These are phyloP conservation scores for Spatula versicolor DNA, from an alignment of 2,797 vertebrate genomes.

Conservation along the genomic window DNA sequence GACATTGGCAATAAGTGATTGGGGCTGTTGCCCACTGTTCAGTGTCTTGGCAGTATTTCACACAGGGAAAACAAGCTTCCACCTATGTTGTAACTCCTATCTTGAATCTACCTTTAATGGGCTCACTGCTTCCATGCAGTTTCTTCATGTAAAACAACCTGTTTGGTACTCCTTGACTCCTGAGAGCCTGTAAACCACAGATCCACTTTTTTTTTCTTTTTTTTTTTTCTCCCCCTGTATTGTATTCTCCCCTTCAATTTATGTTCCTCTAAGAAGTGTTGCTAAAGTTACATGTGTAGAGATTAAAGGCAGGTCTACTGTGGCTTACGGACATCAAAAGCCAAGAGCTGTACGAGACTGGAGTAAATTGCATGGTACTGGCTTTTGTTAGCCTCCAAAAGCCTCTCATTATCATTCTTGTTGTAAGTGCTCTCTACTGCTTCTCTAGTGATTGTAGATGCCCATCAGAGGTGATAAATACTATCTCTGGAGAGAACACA, in stretches of 20 bases:
- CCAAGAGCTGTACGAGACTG: slow-evolving; percentile 51
- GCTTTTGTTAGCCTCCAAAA: slow-evolving; percentile 69
- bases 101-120: neutral
- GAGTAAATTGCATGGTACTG: slow-evolving; percentile 66
- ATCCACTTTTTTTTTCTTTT: neutral
- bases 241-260: slow-evolving; percentile 53
- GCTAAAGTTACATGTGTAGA: slow-evolving; percentile 67
- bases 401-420: slow-evolving; percentile 75
- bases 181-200: slow-evolving; percentile 18
- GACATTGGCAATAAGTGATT: neutral
- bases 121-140: neutral
- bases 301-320: slow-evolving; percentile 73
- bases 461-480: slow-evolving; percentile 77
- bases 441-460: slow-evolving; percentile 73
- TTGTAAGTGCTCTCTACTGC: slow-evolving; percentile 42
- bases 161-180: neutral
- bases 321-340: slow-evolving; percentile 72
- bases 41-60: neutral
- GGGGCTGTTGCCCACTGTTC: neutral
- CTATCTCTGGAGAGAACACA: slow-evolving; percentile 33
- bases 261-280: slow-evolving; percentile 55
- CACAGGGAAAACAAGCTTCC: neutral
- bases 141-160: slow-evolving; percentile 50
- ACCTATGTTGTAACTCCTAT: neutral
- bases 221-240: neutral